phyloP scores from a whole-genome alignment of 2,888 invertebrate species.

The Polylopha cassiicola region DNA sequence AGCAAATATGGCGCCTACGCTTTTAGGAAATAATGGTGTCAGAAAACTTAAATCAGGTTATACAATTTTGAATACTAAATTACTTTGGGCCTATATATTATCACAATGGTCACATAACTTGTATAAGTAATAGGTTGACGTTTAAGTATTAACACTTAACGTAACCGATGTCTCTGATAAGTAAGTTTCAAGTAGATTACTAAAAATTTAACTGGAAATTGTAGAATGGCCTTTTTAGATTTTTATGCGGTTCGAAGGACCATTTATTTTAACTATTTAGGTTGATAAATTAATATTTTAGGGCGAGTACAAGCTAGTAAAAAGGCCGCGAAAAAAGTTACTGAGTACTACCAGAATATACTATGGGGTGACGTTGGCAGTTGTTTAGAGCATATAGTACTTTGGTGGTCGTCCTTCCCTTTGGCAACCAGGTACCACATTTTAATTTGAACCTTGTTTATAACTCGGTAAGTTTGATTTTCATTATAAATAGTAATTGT shows the following conservation, averaged over 20 bases:
- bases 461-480: not conserved
- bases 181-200: too few species aligned
- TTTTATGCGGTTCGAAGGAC: too few species aligned
- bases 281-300: constrained; percentile 38
- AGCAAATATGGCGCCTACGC: constrained; percentile 74
- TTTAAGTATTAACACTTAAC: too few species aligned
- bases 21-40: constrained; percentile 79
- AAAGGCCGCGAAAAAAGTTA: constrained; percentile 79
- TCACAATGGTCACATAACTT: too few species aligned
- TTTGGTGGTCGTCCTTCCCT: constrained; percentile 90
- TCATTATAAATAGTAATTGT: constrained; percentile 2
- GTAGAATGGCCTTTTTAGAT: too few species aligned
- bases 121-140: too few species aligned
- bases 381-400: constrained; percentile 86
- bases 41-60: constrained; percentile 76
- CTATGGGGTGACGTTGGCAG: constrained; percentile 90
- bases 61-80: not conserved
- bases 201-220: too few species aligned
- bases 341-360: constrained; percentile 84
- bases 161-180: too few species aligned
- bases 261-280: too few species aligned
- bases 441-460: not conserved
- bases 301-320: constrained; percentile 78
- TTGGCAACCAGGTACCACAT: constrained; percentile 76
- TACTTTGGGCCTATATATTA: not conserved